These are phyloP conservation scores for Coregonus sp. DNA, from an alignment of 2,797 vertebrate genomes.

Conservation along the genomic window DNA sequence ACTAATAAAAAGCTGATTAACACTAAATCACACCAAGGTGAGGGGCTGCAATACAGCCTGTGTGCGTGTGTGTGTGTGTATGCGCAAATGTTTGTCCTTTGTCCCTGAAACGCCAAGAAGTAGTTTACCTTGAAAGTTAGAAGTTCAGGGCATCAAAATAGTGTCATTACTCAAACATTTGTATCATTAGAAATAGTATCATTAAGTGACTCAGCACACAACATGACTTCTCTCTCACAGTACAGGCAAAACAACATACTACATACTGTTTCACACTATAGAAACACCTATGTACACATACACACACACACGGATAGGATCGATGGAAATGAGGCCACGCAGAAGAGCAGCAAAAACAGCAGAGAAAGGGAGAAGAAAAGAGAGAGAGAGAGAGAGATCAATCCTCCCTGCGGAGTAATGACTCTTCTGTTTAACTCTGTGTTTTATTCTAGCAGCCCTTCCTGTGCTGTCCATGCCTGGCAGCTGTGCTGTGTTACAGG, in stretches of 20 bases:
- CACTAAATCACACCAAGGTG: conserved; percentile 33
- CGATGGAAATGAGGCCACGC: conserved; percentile 53
- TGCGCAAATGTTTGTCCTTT: background rate
- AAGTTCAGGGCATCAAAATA: background rate
- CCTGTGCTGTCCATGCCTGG: conserved; percentile 54
- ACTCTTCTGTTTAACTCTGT: conserved; percentile 45
- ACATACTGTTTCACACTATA: conserved; percentile 12
- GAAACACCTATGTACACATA: conserved; percentile 1
- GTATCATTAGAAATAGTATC: background rate
- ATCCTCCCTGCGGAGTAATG: conserved; percentile 58
- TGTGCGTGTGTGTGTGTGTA: conserved; percentile 20
- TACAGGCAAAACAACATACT: conserved; percentile 7
- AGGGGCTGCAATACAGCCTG: conserved; percentile 12
- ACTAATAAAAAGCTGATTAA: conserved; percentile 47
- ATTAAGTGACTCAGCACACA: conserved; percentile 13
- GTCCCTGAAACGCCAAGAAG: background rate
- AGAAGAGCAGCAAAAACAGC: conserved; percentile 55
- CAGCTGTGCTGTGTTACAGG: conserved; percentile 53
- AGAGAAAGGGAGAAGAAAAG: background rate
- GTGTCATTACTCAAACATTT: background rate
- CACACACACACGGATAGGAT: conserved; percentile 26
- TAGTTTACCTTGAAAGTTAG: background rate
- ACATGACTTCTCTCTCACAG: background rate
- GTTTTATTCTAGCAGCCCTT: conserved; percentile 50
- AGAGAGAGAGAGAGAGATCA: conserved; percentile 51